Evolutionary conservation across 2,797 vertebrate genomes (phyloP).

Genomic region (Myotis myotis): DNA sequence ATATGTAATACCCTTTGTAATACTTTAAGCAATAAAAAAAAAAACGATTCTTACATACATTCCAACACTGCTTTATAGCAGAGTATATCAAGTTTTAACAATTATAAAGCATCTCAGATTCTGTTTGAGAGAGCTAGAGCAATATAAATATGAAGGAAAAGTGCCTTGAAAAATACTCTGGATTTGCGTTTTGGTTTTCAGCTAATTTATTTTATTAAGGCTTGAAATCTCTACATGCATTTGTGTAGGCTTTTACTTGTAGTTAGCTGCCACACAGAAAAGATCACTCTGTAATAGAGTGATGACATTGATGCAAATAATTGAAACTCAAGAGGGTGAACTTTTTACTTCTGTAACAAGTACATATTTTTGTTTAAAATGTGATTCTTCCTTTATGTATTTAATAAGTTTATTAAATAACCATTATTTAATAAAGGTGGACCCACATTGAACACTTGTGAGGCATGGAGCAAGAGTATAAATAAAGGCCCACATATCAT

Average conservation of each 20-base stretch:
- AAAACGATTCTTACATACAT: not conserved
- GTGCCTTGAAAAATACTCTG: not conserved
- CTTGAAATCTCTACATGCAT: not conserved
- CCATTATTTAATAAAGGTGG: not conserved
- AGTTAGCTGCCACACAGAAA: not conserved
- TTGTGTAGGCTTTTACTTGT: not conserved
- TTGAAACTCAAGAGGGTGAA: not conserved
- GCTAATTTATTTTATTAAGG: not conserved
- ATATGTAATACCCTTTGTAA: too few species aligned
- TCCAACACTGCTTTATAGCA: not conserved
- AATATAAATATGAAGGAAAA: constrained; percentile 4
- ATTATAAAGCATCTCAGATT: constrained; percentile 13
- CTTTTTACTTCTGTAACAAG: not conserved
- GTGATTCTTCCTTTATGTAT: not conserved
- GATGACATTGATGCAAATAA: not conserved
- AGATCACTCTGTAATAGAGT: not conserved
- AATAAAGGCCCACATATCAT: not conserved
- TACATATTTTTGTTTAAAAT: not conserved
- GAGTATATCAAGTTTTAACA: not conserved
- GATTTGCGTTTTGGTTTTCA: not conserved
- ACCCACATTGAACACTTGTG: not conserved
- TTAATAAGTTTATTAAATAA: not conserved
- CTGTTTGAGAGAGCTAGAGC: not conserved
- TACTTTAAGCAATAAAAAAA: too few species aligned
- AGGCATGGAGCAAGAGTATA: not conserved